A percentile compares a stretch with the other conserved stretches of the same genome.
phyloP scores from a whole-genome alignment of 2,888 invertebrate genomes.

The Anthoptus insignis region DNA sequence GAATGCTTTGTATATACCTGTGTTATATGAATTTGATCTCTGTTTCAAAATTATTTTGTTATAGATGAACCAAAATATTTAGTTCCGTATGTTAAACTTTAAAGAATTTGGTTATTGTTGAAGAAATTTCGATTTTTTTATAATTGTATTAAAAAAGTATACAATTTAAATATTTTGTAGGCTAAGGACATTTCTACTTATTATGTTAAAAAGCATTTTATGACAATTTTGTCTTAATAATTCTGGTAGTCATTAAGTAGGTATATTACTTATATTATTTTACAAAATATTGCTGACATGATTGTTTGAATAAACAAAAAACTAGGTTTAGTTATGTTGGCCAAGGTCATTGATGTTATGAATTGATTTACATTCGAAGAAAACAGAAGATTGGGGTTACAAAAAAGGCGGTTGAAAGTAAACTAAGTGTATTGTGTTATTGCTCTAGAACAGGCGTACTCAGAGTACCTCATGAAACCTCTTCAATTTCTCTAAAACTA shows the following conservation, averaged over 20 bases:
- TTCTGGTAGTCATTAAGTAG: constrained; percentile 19
- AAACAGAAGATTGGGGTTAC: no score
- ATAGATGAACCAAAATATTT: constrained; percentile 33
- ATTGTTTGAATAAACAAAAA: background rate
- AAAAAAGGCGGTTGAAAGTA: no score
- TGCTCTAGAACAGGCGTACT: no score
- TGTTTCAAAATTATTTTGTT: constrained; percentile 33
- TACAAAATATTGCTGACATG: constrained; percentile 10
- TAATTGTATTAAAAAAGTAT: constrained; percentile 38
- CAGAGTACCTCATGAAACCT: no score
- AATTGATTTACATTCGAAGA: background rate
- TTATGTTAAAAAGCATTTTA: constrained; percentile 55
- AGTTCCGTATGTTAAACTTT: constrained; percentile 36
- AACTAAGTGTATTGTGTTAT: no score
- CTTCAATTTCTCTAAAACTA: no score
- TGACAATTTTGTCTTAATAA: constrained; percentile 38
- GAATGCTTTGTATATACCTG: constrained; percentile 7
- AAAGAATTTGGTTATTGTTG: constrained; percentile 16
- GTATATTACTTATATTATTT: constrained; percentile 22
- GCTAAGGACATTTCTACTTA: constrained; percentile 44
- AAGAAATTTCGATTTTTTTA: constrained; percentile 20
- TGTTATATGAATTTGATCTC: constrained; percentile 38
- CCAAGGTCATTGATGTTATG: constrained; percentile 3
- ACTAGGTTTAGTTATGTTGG: constrained; percentile 14
- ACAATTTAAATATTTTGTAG: constrained; percentile 22